Percentiles rank a stretch among this genome's conserved stretches.
These are phyloP conservation scores for Noctilio leporinus DNA, from an alignment of 2,113 vertebrate genomes.

Conservation along the genomic window DNA sequence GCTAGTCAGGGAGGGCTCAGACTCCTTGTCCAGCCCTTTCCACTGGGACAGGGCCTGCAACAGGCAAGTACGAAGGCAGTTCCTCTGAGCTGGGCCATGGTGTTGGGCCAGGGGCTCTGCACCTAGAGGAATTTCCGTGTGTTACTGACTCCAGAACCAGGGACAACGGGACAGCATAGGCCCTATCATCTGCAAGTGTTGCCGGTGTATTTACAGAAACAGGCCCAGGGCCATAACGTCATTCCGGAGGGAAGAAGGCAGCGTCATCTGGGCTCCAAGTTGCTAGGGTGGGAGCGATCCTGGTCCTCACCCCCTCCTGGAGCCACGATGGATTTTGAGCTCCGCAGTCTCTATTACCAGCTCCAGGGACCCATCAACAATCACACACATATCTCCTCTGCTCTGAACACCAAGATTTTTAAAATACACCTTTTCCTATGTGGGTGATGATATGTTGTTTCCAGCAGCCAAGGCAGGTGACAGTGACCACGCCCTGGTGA, in stretches of 20 bases:
- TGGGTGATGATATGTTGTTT: slow-evolving; percentile 93
- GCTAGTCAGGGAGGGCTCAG: neutral
- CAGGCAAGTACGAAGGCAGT: accelerated
- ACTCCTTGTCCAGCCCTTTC: accelerated
- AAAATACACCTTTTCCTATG: slow-evolving; percentile 95
- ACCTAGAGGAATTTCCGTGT: accelerated
- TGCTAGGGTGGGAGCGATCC: neutral
- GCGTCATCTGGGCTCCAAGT: neutral
- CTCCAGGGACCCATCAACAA: slow-evolving; percentile 82
- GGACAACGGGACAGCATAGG: neutral
- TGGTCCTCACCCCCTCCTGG: neutral
- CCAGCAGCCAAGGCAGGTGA: slow-evolving; percentile 88
- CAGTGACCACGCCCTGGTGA: slow-evolving; percentile 90
- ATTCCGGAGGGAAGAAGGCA: neutral
- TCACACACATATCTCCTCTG: slow-evolving; percentile 86
- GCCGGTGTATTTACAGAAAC: slow-evolving; percentile 33
- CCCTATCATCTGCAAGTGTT: neutral
- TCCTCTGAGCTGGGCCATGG: neutral
- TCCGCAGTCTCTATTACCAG: slow-evolving; percentile 72
- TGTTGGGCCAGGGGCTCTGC: neutral
- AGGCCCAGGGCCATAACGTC: neutral
- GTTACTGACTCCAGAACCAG: neutral
- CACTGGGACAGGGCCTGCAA: accelerated
- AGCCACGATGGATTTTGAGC: neutral
- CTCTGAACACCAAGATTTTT: slow-evolving; percentile 92